A percentile compares a stretch with the other conserved stretches of the same genome.
These are phyloP conservation scores for Elachura formosa DNA, from an alignment of 2,113 vertebrate species.

Conservation along the genomic window DNA sequence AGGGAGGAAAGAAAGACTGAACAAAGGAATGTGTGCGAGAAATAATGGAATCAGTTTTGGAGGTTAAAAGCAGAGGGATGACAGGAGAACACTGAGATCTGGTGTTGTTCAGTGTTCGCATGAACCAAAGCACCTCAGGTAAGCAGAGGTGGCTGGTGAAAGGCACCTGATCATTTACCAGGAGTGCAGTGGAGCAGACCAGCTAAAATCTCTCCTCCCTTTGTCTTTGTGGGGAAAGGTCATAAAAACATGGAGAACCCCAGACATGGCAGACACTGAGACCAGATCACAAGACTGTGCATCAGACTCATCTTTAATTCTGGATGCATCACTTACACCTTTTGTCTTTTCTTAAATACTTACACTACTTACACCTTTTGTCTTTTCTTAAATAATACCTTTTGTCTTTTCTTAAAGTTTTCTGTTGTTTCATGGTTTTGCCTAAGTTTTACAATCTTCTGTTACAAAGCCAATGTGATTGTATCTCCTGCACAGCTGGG, in stretches of 20 bases:
- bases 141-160: neutral
- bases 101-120: neutral
- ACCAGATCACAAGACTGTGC: too few species aligned
- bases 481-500: slow-evolving; percentile 47
- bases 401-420: neutral
- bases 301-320: neutral
- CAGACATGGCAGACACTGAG: rapidly evolving
- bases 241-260: neutral
- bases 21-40: neutral
- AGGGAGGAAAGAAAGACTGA: neutral
- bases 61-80: neutral
- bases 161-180: neutral
- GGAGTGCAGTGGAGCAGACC: neutral
- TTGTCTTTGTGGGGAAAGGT: neutral
- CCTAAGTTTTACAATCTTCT: neutral
- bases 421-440: neutral
- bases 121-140: neutral
- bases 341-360: neutral
- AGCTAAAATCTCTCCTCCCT: neutral
- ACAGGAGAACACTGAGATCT: neutral
- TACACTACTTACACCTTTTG: neutral
- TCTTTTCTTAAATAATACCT: too few species aligned
- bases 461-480: neutral
- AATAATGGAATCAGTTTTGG: neutral
- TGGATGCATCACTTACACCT: neutral